Base-by-base conservation (phyloP, 2,888 invertebrate species). In the Lymantria dispar region DNA sequence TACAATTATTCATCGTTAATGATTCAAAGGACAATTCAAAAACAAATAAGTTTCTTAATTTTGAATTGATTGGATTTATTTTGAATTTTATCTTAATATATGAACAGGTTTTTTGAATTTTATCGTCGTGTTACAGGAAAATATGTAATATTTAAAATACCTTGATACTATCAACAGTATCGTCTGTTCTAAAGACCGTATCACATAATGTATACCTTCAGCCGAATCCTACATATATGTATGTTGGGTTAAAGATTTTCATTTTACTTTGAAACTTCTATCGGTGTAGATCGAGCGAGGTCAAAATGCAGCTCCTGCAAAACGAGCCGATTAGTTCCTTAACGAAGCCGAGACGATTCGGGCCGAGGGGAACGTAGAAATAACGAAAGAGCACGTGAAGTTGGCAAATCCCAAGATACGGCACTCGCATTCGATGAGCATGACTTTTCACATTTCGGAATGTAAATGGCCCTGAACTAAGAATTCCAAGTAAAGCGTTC, bases 301-400 rank as follows among this genome's bases (percentile, higher is more conserved):
- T 72, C 76, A 75, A 72, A 75, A 72, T 76, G 77, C 76, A 78
- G 69, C 56, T 63, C 56, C 59, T 72, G 74, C 78, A 81, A 79
- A 82, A 80, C 77, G 76, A 77, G 74, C 76, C 77, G 78, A 82
- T 83, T 83, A 79, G 76, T 74, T 76, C 72, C 69, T 72, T 80
- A 82, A 81, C 78, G 80, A 83, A 81, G 60, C 70, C 66, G 54
- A 54, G 52, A 51, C 61, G 62, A 64, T 60, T 60, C 62, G 54
- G 52, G 47, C 56, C 59, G 58, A 49, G 41, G 68, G 54, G 58
- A 60, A 52, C 30, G 42, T 52, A 49, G 68, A 58, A 62, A 69
- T 62, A 68, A 63, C 56, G 65, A 10, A 33, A 40, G 48, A 52
- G 33, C 55, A 68, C 61, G 54, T 64, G 63, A 68, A 70, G 54